Base-by-base conservation (phyloP, 1,140 invertebrate genomes). In the Drosophila serrata region DNA sequence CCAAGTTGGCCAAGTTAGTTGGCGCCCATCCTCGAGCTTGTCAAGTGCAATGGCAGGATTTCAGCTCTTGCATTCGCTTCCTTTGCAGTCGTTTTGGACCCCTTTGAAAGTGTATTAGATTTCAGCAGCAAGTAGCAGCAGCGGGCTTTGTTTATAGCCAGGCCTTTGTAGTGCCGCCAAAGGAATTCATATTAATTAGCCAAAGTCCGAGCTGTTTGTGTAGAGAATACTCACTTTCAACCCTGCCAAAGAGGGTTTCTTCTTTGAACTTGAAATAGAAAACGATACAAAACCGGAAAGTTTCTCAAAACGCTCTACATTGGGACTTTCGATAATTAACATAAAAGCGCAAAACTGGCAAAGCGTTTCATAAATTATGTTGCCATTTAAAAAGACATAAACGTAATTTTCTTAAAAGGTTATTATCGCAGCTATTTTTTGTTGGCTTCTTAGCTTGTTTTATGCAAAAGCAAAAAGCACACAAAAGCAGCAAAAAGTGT, bases 91-190 rank as follows among this genome's bases (percentile, higher is more conserved):
- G 64, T 49, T 56, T 70, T 53, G 48, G 45, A n/a, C n/a, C 43
- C 55, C 56, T 82, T 79, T 87, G 80, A 87, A 87, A 84, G 55
- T 56, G 65, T 87, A 90, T 87, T 78, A 74, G 88, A 70, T 87
- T 87, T 84, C 84, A 48, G 69, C n/a, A 46, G 35, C 59, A 67
- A 53, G 24, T 24, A 24, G 74, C 49, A 72, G 74, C 49, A 72
- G 63, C 57, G 62, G 63, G 64, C 75, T 81, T 68, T 78, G 69
- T 67, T 81, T 81, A 85, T 46, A 42, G 17, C 48, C 48, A 27
- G 53, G 59, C 49, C 82, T 90, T 73, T 73, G 82, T 87, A 79
- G 53, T 65, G 73, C 85, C 80, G 84, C 85, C 73, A 81, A 70
- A 56, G 39, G 57, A 59, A 40, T 61, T 70, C n/a, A 70, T 78